These are phyloP conservation scores for Drosophila quadrilineata DNA, from an alignment of 1,140 invertebrate species.

Conservation along the genomic window DNA sequence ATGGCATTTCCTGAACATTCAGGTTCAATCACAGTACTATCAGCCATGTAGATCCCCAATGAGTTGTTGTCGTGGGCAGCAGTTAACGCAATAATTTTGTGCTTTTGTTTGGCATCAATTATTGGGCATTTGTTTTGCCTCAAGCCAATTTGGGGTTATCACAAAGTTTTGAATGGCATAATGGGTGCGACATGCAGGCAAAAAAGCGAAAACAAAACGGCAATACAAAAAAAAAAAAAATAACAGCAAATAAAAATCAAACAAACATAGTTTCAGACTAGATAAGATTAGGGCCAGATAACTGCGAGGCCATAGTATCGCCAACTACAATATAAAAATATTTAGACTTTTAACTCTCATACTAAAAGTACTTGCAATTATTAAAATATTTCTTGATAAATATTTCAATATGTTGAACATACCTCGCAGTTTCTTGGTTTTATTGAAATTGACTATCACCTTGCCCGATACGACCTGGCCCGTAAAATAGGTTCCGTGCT, in stretches of 20 bases:
- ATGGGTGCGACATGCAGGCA: conserved; percentile 42
- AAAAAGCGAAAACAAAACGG: too few relatives aligned
- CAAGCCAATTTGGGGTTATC: conserved; percentile 38
- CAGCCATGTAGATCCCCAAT: conserved; percentile 40
- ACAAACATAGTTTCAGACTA: conserved; percentile 17
- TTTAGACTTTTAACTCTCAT: too few relatives aligned
- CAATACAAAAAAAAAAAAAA: conserved; percentile 27
- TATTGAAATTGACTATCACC: conserved; percentile 81
- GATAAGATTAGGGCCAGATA: conserved; percentile 57
- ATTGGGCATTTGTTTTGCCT: conserved; percentile 41
- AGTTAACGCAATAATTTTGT: not conserved
- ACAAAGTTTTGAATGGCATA: conserved; percentile 40
- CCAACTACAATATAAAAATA: not conserved
- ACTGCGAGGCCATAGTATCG: not conserved
- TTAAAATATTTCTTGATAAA: not conserved
- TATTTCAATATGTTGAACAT: too few relatives aligned
- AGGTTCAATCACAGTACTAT: conserved; percentile 14
- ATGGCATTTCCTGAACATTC: conserved; percentile 46
- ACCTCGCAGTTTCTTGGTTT: conserved; percentile 82
- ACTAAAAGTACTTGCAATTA: not conserved
- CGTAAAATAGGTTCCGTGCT: conserved; percentile 82
- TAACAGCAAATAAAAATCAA: conserved; percentile 15
- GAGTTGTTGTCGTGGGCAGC: not conserved
- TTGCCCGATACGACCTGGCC: conserved; percentile 83
- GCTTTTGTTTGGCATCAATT: conserved; percentile 52